These are phyloP conservation scores for Aphrocallistes beatrix DNA, from an alignment of 37 sponge, comb jelly and placozoan genomes.

Conservation along the genomic window DNA sequence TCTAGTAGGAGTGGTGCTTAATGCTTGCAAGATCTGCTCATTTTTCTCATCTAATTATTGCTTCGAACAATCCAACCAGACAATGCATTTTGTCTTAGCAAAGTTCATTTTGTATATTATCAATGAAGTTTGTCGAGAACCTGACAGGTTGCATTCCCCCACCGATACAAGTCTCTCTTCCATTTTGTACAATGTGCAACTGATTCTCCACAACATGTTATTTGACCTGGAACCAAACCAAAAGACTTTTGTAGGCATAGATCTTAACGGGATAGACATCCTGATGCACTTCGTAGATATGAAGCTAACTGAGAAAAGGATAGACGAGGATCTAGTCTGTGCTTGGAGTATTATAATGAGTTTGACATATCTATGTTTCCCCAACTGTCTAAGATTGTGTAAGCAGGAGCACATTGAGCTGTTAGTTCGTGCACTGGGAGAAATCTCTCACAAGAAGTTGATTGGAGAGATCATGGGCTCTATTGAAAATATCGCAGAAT, in stretches of 20 bases:
- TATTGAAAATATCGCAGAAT: background rate
- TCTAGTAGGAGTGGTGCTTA: background rate
- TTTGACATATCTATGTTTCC: background rate
- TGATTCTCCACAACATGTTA: background rate
- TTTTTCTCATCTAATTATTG: no score
- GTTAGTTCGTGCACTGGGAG: background rate
- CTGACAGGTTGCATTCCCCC: no score
- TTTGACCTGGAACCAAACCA: background rate
- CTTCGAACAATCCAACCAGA: no score
- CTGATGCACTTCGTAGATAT: background rate
- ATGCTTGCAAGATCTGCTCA: no score
- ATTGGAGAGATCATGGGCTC: background rate
- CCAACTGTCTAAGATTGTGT: background rate
- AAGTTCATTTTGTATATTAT: background rate
- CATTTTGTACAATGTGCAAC: background rate
- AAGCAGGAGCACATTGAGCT: background rate
- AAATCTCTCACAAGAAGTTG: background rate
- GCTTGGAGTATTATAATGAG: background rate
- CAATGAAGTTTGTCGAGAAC: background rate
- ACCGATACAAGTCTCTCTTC: background rate
- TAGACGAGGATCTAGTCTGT: background rate
- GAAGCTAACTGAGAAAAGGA: background rate
- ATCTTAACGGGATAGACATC: background rate
- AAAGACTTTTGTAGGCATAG: background rate
- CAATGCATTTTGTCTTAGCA: background rate